Conservation (phyloP, 53 echinoderm and acorn worm genomes). For the Glandiceps talaboti region DNA sequence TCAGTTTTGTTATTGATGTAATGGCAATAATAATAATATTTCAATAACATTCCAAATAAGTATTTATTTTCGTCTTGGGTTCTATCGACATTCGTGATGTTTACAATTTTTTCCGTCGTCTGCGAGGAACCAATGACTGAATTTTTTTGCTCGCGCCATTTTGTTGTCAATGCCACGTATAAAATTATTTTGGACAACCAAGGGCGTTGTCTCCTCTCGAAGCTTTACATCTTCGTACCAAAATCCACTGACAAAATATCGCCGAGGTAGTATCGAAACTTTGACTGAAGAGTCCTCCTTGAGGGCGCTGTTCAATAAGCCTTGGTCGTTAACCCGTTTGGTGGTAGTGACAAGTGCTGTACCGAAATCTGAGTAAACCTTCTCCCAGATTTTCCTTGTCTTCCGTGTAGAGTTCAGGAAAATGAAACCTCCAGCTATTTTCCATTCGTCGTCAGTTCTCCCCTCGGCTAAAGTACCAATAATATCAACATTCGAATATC, state of each 20-base stretch:
- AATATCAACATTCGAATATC: background rate
- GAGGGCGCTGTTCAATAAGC: background rate
- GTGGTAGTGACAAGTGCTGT: background rate
- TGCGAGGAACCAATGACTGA: background rate
- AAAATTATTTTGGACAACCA: background rate
- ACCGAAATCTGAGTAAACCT: background rate
- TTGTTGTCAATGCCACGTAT: background rate
- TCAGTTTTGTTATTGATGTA: too few relatives aligned
- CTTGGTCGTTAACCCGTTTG: background rate
- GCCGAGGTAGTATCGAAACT: background rate
- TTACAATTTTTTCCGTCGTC: background rate
- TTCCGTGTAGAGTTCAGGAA: background rate
- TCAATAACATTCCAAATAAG: too few relatives aligned
- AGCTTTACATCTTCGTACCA: background rate
- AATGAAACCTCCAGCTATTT: background rate
- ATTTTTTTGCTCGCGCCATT: background rate
- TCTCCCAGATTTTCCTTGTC: background rate
- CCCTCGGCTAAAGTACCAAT: background rate
- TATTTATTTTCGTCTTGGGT: too few relatives aligned
- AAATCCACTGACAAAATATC: background rate
- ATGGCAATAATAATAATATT: too few relatives aligned
- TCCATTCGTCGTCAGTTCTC: background rate
- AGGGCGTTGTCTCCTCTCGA: background rate
- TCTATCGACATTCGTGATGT: background rate
- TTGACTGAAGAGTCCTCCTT: background rate